Conservation (phyloP, 2,113 vertebrate species). For the Hystrix brachyura region DNA sequence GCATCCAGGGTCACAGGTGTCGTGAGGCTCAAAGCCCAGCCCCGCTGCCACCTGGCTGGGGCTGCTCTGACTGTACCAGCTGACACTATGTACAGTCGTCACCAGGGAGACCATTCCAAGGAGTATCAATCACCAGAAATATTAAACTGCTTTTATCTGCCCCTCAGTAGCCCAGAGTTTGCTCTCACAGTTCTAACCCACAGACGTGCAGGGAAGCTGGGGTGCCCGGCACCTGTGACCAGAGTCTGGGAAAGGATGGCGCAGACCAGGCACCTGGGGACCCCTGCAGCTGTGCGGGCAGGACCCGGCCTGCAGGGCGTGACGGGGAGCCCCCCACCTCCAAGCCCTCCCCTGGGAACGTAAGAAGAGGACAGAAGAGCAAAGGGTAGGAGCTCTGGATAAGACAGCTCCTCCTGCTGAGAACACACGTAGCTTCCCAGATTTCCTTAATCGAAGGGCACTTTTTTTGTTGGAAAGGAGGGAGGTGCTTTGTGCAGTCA, state of each 20-base stretch:
- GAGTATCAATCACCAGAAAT: neutral
- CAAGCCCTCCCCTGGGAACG: no score
- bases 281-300: accelerated
- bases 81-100: neutral
- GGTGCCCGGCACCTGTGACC: no score
- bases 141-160: accelerated
- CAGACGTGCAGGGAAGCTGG: accelerated
- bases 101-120: neutral
- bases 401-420: neutral
- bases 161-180: no score
- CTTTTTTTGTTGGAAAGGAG: neutral
- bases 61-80: neutral
- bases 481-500: neutral
- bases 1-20: neutral
- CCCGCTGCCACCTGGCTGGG: no score
- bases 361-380: neutral
- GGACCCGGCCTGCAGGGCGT: neutral
- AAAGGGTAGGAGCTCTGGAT: neutral
- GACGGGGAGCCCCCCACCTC: neutral
- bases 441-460: neutral
- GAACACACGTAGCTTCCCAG: neutral
- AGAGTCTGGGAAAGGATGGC: neutral
- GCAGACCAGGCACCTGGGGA: accelerated
- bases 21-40: no score
- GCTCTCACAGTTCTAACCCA: accelerated